Percentiles rank a stretch among this genome's conserved stretches.
These are phyloP conservation scores for Cyprinus carpio DNA, from an alignment of 2,113 vertebrate genomes.

Conservation along the genomic window DNA sequence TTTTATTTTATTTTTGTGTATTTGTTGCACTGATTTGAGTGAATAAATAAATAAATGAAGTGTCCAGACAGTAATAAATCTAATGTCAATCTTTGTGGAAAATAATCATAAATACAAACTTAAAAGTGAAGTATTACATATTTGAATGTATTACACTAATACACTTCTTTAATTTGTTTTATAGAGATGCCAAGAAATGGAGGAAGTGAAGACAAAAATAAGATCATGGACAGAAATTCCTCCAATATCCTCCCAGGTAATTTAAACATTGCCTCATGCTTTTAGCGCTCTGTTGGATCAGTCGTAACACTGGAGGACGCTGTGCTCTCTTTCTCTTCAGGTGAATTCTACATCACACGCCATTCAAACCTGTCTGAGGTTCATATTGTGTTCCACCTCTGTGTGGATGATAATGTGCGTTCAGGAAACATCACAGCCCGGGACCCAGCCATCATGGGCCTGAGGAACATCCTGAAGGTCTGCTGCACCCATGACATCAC, in stretches of 20 bases:
- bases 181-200: constrained; percentile 75
- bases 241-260: constrained; percentile 92
- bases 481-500: constrained; percentile 97
- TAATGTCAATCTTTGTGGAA: neutral
- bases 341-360: constrained; percentile 94
- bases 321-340: constrained; percentile 66
- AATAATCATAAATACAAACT: neutral
- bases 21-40: neutral
- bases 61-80: neutral
- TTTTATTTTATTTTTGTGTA: neutral
- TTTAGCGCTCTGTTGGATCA: neutral
- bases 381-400: constrained; percentile 93
- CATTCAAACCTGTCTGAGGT: constrained; percentile 97
- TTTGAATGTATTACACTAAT: neutral
- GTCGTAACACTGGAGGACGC: neutral
- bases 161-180: neutral
- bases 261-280: constrained; percentile 10
- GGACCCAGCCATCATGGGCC: constrained; percentile 96
- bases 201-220: constrained; percentile 85
- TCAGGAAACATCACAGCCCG: constrained; percentile 91
- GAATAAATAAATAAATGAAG: neutral
- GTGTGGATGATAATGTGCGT: constrained; percentile 94
- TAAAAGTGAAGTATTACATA: neutral
- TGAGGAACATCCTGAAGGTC: constrained; percentile 96
- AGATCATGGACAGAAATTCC: constrained; percentile 86